phyloP scores from a whole-genome alignment of 2,113 vertebrate genomes.

The Dicerorhinus sumatrensis region DNA sequence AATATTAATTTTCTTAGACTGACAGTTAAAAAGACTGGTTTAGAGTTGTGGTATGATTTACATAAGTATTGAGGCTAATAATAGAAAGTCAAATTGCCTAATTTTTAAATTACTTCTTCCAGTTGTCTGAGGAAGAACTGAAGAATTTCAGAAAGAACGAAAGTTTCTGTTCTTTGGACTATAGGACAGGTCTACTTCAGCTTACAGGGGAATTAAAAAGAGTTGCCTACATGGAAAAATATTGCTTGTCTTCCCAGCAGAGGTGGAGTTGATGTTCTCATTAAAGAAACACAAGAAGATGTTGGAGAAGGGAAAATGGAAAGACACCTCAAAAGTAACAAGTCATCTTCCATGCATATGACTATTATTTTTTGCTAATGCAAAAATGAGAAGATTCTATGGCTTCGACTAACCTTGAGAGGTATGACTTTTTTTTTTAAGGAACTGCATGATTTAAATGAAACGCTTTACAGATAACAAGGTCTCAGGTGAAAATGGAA shows the following conservation, averaged over 20 bases:
- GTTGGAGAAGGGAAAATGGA: background rate
- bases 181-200: background rate
- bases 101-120: constrained; percentile 74
- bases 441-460: constrained; percentile 55
- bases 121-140: constrained; percentile 22
- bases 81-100: constrained; percentile 66
- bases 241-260: background rate
- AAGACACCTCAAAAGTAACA: constrained; percentile 22
- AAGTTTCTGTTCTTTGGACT: background rate
- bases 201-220: background rate
- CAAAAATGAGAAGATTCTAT: background rate
- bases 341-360: background rate
- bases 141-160: background rate
- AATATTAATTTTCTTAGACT: constrained; percentile 72
- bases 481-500: constrained; percentile 59
- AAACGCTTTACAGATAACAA: constrained; percentile 65
- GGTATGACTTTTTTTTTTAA: background rate
- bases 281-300: constrained; percentile 49
- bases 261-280: background rate
- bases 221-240: background rate
- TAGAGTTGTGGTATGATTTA: constrained; percentile 48
- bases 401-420: constrained; percentile 39
- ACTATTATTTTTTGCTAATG: constrained; percentile 54
- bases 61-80: constrained; percentile 65
- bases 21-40: constrained; percentile 71